phyloP scores from a whole-genome alignment of 1,140 invertebrate species.

The Sweltsa coloradensis region DNA sequence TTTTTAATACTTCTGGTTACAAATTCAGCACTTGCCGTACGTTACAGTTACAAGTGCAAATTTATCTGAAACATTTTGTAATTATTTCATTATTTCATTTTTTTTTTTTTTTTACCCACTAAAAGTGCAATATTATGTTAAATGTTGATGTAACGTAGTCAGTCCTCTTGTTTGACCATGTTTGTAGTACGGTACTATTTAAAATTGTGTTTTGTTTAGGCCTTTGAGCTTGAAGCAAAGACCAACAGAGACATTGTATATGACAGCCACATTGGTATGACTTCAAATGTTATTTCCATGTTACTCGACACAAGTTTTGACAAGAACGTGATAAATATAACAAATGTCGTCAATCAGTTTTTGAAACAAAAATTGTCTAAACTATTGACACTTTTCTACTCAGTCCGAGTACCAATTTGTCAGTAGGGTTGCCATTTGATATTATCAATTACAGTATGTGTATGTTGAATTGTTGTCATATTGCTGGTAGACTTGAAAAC shows the following conservation, averaged over 20 bases:
- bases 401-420: no score
- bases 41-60: not conserved
- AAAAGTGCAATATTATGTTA: constrained; percentile 14
- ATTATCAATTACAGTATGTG: no score
- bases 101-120: constrained; percentile 12
- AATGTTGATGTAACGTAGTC: constrained; percentile 9
- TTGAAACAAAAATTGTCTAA: no score
- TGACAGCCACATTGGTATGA: constrained; percentile 10
- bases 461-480: no score
- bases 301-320: constrained; percentile 4
- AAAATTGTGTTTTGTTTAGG: constrained; percentile 10
- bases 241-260: constrained; percentile 1
- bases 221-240: constrained; percentile 4
- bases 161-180: no score
- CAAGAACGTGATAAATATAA: constrained; percentile 5
- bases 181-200: no score
- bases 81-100: no score
- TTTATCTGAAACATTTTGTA: constrained; percentile 8
- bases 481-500: no score
- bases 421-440: no score
- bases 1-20: constrained; percentile 8
- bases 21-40: constrained; percentile 3
- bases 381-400: no score
- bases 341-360: no score
- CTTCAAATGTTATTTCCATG: constrained; percentile 8